Conservation (phyloP, 2,888 invertebrate genomes). For the Heliconius erato region DNA sequence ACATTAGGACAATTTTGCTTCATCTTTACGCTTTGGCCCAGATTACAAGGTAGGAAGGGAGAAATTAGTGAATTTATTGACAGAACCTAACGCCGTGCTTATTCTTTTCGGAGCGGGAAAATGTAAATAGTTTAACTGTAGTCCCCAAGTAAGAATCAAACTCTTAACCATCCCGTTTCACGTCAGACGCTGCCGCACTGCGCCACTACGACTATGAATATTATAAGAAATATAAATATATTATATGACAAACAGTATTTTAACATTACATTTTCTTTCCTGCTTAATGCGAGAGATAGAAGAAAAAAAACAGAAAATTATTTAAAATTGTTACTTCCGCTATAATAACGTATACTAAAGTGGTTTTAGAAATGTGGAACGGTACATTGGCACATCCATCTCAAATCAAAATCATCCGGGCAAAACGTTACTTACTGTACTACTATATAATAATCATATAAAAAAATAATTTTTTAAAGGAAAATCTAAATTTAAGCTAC, state of each 20-base stretch:
- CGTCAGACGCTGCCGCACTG: not conserved
- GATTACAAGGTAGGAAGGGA: too few species aligned
- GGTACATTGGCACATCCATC: constrained; percentile 9
- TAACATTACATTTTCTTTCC: not conserved
- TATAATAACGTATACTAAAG: not conserved
- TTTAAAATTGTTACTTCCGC: not conserved
- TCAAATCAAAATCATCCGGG: not conserved
- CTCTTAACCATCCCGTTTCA: too few species aligned
- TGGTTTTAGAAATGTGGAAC: not conserved
- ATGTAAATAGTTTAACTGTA: not conserved
- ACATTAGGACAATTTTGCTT: too few species aligned
- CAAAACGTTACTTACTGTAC: not conserved
- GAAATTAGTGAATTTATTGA: too few species aligned
- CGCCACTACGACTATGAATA: not conserved
- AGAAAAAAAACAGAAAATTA: not conserved
- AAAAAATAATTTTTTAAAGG: not conserved
- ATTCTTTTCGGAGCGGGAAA: not conserved
- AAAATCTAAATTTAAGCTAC: not conserved
- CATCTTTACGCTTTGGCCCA: too few species aligned
- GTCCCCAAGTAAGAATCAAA: too few species aligned
- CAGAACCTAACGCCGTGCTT: too few species aligned
- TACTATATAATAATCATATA: not conserved
- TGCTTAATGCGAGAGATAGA: not conserved
- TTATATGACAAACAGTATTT: not conserved
- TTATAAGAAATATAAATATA: not conserved